Evolutionary conservation across 92 coral and sea anemone genomes (phyloP), one percentile per base, ranked within the genome.

Genomic region (Ricordea florida): DNA sequence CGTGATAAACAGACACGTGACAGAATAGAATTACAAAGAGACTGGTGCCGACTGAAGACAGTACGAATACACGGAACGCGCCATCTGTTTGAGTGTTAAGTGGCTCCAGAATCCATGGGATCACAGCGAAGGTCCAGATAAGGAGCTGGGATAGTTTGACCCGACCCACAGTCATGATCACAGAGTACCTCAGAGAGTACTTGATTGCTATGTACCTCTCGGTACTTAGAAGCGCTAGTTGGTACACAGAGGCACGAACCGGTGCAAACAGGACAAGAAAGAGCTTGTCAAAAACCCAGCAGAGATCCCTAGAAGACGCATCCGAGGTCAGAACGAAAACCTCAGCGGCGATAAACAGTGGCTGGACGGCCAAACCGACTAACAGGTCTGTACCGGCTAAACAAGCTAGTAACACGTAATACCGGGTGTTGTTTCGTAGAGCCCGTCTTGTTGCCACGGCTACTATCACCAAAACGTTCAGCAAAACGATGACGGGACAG

Each of bases 401-500:
- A 25, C 69, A 62, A 25, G 37, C 69, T 25, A 62, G 15, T 16
- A 62, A 2, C n/a, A 41, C 15, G 33, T 41, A 24, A 15, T 14
- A 17, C n/a, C n/a, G n/a, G n/a, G n/a, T n/a, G 15, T 16, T 60
- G 4, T 46, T 60, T 21, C 40, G 67, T 10, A 60, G 40, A 2
- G 14, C 22, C 10, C 0, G 69, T 27, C 52, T 25, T 41, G 27
- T 41, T 28, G 26, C 43, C 0, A 62, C 52, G 25, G 36, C 37
- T 26, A 40, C 51, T 15, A 62, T 62, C 28, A 62, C 51, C 69
- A 61, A 13, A 20, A 2, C 51, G 22, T 61, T 61, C 69, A 40
- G 24, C 13, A 62, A 8, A 36, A 40, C 5, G 33, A 36, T 62
- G 11, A 62, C 3, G 21, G 69, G 69, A 59, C 28, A 59, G 28